Base-by-base conservation (phyloP, 2,113 vertebrate species). In the Columba livia region DNA sequence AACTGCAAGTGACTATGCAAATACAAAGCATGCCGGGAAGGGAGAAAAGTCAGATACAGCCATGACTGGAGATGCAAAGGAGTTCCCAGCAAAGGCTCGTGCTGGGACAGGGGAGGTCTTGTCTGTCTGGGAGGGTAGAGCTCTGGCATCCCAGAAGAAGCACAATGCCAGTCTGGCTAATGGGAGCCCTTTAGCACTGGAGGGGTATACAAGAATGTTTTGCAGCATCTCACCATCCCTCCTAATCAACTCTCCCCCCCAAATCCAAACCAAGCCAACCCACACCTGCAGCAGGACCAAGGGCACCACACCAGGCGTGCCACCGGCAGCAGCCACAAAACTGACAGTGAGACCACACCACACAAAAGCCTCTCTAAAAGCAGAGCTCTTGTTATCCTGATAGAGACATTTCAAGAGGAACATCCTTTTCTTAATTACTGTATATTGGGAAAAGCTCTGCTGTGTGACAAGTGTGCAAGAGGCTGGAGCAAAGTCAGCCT, bases 51-150 rank as follows among this genome's bases (percentile, higher is more conserved):
- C 8, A 47, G 9, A 26, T 71, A 80, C n/a, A 84, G 62, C 6
- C 40, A 32, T 0, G 0, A 48, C 69, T 36, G 1, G 1, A 60
- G 61, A 26, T 0, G 15, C 50, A 53, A 53, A 31, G 2, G 10
- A 85, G 60, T 23, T 94, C 50, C 54, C 81, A 79, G 71, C 12
- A 73, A 71, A 61, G 29, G 34, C 73, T 67, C 47, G 32, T 1
- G 1, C 38, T 60, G 21, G 62, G 78, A 57, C 28, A 82, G 31
- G 40, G 44, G 42, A 34, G 40, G n/a, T 40, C 7, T 6, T 26
- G 44, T 15, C 40, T 34, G 32, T 12, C 17, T 19, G 36, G 42
- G 21, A 24, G 7, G 23, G 15, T 31, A 67, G 58, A 58, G 24
- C 13, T 56, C 42, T 32, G 10, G 21, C 57, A 28, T 31, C 61